These are phyloP conservation scores for Actinia tenebrosa DNA, from an alignment of 64 coral and sea anemone genomes.

Conservation along the genomic window DNA sequence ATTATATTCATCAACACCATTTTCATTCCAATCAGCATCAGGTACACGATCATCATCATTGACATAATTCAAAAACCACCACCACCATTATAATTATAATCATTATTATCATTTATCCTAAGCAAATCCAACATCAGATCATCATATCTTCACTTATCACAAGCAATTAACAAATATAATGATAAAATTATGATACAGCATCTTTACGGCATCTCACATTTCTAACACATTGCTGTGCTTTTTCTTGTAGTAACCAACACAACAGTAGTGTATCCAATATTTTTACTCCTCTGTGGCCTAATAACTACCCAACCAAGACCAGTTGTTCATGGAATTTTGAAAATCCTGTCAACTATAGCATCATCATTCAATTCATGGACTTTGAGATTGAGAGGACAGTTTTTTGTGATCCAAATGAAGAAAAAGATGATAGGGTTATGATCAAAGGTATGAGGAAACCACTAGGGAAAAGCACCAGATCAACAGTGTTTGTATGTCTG, in stretches of 20 bases:
- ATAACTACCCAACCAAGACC: background rate
- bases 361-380: constrained; percentile 8
- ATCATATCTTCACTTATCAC: no score
- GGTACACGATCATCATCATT: no score
- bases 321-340: background rate
- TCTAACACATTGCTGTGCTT: background rate
- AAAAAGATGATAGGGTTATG: background rate
- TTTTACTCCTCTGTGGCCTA: constrained; percentile 13
- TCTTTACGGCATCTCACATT: background rate
- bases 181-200: background rate
- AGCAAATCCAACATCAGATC: no score
- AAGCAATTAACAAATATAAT: no score
- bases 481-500: background rate
- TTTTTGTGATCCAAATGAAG: background rate
- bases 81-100: no score
- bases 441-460: background rate
- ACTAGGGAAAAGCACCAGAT: background rate
- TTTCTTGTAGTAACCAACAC: background rate
- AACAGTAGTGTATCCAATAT: background rate
- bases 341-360: background rate
- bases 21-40: no score
- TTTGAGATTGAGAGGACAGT: background rate
- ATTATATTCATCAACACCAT: no score
- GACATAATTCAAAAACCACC: no score
- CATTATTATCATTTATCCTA: no score